phyloP scores from a whole-genome alignment of 2,888 invertebrate species.

The Nebria salina region DNA sequence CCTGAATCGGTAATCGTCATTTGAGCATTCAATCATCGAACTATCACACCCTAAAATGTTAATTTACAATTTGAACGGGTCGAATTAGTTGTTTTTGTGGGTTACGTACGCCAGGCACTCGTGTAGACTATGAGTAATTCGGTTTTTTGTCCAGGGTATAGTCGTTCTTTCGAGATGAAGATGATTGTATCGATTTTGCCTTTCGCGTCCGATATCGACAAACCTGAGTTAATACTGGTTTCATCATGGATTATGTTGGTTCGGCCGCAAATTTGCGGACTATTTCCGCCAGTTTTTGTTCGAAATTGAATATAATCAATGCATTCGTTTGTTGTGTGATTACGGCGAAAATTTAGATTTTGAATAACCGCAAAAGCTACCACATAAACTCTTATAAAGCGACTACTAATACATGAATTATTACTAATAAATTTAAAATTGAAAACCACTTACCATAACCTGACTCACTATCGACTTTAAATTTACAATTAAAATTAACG shows the following conservation, averaged over 20 bases:
- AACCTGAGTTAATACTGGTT: slow-evolving; percentile 44
- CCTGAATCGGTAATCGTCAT: slow-evolving; percentile 37
- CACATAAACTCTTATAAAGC: slow-evolving; percentile 42
- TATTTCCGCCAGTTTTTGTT: slow-evolving; percentile 54
- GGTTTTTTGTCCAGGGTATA: slow-evolving; percentile 54
- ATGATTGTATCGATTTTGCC: slow-evolving; percentile 62
- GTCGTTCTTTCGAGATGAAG: slow-evolving; percentile 57
- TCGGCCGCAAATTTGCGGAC: slow-evolving; percentile 58
- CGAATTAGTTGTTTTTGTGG: no score
- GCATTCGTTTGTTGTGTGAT: slow-evolving; percentile 59
- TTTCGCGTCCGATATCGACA: slow-evolving; percentile 52
- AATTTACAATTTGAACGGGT: no score
- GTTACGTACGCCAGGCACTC: slow-evolving; percentile 60
- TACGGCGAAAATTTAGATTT: slow-evolving; percentile 61
- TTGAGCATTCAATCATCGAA: slow-evolving; percentile 52
- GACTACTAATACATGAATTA: no score
- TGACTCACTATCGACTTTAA: slow-evolving; percentile 55
- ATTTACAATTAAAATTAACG: slow-evolving; percentile 56
- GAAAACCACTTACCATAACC: slow-evolving; percentile 37
- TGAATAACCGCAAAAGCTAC: slow-evolving; percentile 65
- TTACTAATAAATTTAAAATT: neutral
- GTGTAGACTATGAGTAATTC: slow-evolving; percentile 64
- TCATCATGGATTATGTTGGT: slow-evolving; percentile 55
- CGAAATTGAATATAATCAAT: slow-evolving; percentile 64
- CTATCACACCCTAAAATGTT: slow-evolving; percentile 53